phyloP scores from a whole-genome alignment of 2,113 vertebrate species.

The Steatornis caripensis region DNA sequence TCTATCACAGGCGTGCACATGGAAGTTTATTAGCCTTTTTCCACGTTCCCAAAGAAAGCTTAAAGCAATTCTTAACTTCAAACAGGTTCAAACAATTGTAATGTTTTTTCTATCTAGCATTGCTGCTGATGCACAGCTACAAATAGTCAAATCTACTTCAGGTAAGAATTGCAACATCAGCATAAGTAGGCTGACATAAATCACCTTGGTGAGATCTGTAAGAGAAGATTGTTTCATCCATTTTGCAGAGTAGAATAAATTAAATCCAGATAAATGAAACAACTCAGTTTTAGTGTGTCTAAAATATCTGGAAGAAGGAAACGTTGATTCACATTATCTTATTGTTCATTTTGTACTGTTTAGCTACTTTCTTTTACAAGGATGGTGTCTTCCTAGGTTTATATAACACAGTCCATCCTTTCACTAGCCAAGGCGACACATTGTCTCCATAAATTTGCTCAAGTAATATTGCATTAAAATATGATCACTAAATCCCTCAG shows the following conservation, averaged over 20 bases:
- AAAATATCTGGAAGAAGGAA: not conserved
- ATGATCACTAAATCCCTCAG: not conserved
- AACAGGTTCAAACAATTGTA: not conserved
- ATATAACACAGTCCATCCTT: not conserved
- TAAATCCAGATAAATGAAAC: not conserved
- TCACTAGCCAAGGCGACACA: not conserved
- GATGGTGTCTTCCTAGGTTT: not conserved
- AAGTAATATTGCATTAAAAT: not conserved
- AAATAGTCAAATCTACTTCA: not conserved
- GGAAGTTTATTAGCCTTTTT: not conserved
- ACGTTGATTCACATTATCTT: not conserved
- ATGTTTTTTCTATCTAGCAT: not conserved
- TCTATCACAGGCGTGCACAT: not conserved
- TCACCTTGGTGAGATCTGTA: not conserved
- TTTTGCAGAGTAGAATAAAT: not conserved
- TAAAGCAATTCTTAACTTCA: not conserved
- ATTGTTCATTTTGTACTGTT: not conserved
- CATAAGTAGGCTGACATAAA: not conserved
- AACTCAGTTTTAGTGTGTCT: not conserved
- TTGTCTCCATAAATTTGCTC: not conserved
- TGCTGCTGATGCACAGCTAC: not conserved
- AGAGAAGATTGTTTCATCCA: not conserved
- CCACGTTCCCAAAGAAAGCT: not conserved
- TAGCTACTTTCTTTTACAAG: not conserved
- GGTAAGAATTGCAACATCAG: not conserved